These are phyloP conservation scores for Dolomedes plantarius DNA, from an alignment of 2,888 invertebrate species.

Conservation along the genomic window DNA sequence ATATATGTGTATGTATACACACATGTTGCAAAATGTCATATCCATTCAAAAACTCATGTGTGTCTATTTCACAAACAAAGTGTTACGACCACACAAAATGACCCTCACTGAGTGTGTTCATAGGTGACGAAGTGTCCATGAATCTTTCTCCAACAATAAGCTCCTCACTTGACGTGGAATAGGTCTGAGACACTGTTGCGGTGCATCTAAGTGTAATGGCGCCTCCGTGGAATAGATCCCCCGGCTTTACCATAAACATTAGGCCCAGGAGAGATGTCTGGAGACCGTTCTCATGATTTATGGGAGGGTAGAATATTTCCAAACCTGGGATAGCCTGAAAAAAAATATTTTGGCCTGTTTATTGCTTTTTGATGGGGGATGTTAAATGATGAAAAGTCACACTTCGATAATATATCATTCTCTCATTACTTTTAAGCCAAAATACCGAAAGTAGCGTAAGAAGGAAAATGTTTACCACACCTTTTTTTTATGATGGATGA, in stretches of 20 bases:
- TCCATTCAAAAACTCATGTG: too few relatives aligned
- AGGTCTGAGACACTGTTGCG: slow-evolving; percentile 59
- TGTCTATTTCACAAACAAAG: too few relatives aligned
- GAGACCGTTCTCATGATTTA: slow-evolving; percentile 50
- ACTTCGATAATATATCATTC: too few relatives aligned
- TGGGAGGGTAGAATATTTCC: slow-evolving; percentile 39
- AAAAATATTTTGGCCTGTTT: background rate
- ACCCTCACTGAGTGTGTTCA: slow-evolving; percentile 50
- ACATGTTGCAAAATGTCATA: too few relatives aligned
- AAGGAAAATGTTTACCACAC: too few relatives aligned
- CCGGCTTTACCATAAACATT: slow-evolving; percentile 55
- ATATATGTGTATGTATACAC: too few relatives aligned
- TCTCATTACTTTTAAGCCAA: too few relatives aligned
- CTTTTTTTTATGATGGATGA: too few relatives aligned
- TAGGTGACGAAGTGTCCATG: slow-evolving; percentile 27
- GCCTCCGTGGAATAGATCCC: slow-evolving; percentile 40
- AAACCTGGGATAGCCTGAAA: slow-evolving; percentile 30
- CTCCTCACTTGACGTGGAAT: slow-evolving; percentile 66
- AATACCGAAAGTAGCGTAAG: too few relatives aligned
- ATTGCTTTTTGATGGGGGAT: slow-evolving; percentile 3
- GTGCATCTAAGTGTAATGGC: slow-evolving; percentile 56
- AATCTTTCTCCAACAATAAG: slow-evolving; percentile 57
- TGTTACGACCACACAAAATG: too few relatives aligned
- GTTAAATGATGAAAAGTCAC: background rate
- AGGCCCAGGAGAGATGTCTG: slow-evolving; percentile 52